phyloP scores from a whole-genome alignment of 2,888 invertebrate species.

The Eucera pruinosa region DNA sequence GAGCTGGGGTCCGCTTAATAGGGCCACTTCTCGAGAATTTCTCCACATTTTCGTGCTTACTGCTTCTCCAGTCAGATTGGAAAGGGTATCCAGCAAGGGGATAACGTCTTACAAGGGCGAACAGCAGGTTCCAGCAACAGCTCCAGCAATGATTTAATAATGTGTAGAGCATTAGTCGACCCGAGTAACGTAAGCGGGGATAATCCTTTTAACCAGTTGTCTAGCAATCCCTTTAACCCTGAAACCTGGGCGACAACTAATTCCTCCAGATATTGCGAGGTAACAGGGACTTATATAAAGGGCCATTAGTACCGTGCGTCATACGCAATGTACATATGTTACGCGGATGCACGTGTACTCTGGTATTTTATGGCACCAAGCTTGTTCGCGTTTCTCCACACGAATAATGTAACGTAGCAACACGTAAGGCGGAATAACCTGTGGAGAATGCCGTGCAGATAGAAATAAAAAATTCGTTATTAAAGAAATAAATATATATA shows the following conservation, averaged over 20 bases:
- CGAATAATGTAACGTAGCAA: no score
- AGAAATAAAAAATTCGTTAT: neutral
- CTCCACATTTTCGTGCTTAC: slow-evolving; percentile 53
- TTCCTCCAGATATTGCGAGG: slow-evolving; percentile 78
- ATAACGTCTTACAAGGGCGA: slow-evolving; percentile 57
- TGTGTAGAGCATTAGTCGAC: slow-evolving; percentile 79
- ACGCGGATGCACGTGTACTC: neutral
- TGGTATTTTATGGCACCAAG: slow-evolving; percentile 4
- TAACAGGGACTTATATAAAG: slow-evolving; percentile 42
- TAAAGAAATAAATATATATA: neutral
- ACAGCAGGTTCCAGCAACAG: slow-evolving; percentile 56
- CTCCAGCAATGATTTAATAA: slow-evolving; percentile 81
- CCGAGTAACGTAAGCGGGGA: slow-evolving; percentile 79
- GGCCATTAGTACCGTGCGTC: slow-evolving; percentile 38
- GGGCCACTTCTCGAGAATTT: slow-evolving; percentile 44
- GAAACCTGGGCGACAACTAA: slow-evolving; percentile 80
- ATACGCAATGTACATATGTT: slow-evolving; percentile 23
- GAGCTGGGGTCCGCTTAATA: slow-evolving; percentile 9
- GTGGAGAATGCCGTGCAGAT: neutral
- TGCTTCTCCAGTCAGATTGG: slow-evolving; percentile 44
- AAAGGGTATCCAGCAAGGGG: slow-evolving; percentile 41
- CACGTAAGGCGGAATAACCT: neutral
- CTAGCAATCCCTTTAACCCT: slow-evolving; percentile 81
- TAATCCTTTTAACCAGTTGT: slow-evolving; percentile 83
- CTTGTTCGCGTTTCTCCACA: neutral